Evolutionary conservation across 35 echinoderm and acorn worm species (phyloP).

Genomic region (Patiria miniata): DNA sequence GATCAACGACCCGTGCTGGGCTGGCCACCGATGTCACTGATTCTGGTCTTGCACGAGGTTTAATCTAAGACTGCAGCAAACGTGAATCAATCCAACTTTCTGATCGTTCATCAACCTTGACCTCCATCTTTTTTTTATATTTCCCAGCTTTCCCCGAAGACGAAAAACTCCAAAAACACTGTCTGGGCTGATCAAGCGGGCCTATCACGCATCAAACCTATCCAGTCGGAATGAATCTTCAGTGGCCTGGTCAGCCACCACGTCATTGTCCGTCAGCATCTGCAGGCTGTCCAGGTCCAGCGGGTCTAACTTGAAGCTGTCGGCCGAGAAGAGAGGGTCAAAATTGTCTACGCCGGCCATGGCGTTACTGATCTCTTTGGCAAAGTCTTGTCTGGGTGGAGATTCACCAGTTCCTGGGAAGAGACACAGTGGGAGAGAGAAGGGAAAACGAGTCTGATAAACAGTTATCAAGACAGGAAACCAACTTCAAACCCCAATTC

Average conservation of each 20-base stretch:
- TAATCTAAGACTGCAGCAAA: no score
- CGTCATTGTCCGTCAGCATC: slow-evolving; percentile 92
- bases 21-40: no score
- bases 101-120: no score
- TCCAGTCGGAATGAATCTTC: slow-evolving; percentile 97
- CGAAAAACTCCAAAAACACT: no score
- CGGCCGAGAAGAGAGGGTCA: slow-evolving; percentile 59
- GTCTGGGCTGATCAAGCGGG: not conserved
- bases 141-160: no score
- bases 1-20: no score
- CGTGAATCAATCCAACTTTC: no score
- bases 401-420: slow-evolving; percentile 79
- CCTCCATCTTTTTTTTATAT: no score
- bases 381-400: slow-evolving; percentile 86
- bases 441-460: not conserved
- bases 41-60: no score
- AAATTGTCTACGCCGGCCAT: slow-evolving; percentile 74
- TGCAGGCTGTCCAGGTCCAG: slow-evolving; percentile 83
- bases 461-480: not conserved
- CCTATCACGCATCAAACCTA: slow-evolving; percentile 31
- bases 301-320: slow-evolving; percentile 81
- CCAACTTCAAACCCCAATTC: not conserved
- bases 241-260: slow-evolving; percentile 87
- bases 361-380: slow-evolving; percentile 89
- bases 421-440: slow-evolving; percentile 18